Evolutionary conservation across 2,797 vertebrate genomes (phyloP).

Genomic region (Chaunax sp.): DNA sequence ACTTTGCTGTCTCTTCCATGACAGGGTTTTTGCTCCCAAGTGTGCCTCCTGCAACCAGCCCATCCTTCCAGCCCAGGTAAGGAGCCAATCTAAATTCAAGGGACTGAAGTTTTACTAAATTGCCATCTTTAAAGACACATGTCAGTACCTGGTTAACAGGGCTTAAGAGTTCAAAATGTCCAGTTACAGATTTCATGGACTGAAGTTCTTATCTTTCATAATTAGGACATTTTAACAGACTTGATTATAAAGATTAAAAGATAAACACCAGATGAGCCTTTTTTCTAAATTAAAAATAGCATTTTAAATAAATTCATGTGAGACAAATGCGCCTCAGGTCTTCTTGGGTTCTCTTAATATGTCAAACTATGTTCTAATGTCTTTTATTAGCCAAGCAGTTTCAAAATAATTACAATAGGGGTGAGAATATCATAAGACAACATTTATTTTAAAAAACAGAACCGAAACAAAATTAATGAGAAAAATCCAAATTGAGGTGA

Average conservation of each 20-base stretch:
- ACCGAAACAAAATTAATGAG: no score
- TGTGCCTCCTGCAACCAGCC: slow-evolving; percentile 97
- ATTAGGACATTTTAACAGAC: not conserved
- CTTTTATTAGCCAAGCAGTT: not conserved
- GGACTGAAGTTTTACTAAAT: not conserved
- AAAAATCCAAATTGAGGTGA: no score
- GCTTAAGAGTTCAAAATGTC: no score
- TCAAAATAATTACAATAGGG: not conserved
- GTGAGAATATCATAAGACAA: no score
- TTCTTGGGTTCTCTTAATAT: not conserved
- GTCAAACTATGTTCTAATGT: no score
- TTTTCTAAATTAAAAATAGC: not conserved
- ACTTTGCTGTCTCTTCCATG: slow-evolving; percentile 15
- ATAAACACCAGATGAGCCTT: not conserved
- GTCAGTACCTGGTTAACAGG: not conserved
- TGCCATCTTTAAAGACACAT: not conserved
- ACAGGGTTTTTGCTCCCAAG: slow-evolving; percentile 97
- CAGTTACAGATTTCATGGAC: not conserved
- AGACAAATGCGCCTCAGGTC: not conserved
- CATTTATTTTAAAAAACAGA: no score
- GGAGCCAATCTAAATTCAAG: not conserved
- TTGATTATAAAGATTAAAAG: not conserved
- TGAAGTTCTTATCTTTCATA: not conserved
- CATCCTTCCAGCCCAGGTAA: slow-evolving; percentile 97
- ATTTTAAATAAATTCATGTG: not conserved